These are phyloP conservation scores for Coracias cyanogaster DNA, from an alignment of 2,797 vertebrate species.

Conservation along the genomic window DNA sequence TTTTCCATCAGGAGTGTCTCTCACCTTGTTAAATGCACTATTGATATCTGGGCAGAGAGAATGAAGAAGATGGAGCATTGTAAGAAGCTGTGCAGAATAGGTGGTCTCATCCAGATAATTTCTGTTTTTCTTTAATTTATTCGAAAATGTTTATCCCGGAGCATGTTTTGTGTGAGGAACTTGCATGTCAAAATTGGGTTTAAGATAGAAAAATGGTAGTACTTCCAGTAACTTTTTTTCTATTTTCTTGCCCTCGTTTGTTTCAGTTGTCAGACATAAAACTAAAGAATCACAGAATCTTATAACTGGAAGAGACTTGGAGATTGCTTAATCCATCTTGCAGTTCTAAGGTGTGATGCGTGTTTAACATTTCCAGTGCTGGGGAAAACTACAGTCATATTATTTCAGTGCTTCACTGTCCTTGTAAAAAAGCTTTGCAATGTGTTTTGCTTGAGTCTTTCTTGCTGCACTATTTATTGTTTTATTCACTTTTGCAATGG, in stretches of 20 bases:
- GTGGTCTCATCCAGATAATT: background rate
- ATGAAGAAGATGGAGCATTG: background rate
- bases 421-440: background rate
- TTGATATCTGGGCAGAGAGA: background rate
- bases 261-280: background rate
- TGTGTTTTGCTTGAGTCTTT: background rate
- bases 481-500: background rate
- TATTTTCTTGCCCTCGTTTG: background rate
- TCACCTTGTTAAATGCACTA: background rate
- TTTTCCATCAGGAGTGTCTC: background rate
- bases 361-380: background rate
- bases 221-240: background rate
- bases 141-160: fast-evolving
- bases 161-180: background rate
- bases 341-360: background rate
- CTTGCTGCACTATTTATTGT: background rate
- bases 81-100: background rate
- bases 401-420: background rate
- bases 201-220: background rate
- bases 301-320: background rate
- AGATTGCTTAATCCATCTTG: background rate
- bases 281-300: background rate
- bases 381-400: background rate
- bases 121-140: background rate
- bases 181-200: background rate